phyloP scores from a whole-genome alignment of 2,888 invertebrate species.

The Polyommatus iphigenia region DNA sequence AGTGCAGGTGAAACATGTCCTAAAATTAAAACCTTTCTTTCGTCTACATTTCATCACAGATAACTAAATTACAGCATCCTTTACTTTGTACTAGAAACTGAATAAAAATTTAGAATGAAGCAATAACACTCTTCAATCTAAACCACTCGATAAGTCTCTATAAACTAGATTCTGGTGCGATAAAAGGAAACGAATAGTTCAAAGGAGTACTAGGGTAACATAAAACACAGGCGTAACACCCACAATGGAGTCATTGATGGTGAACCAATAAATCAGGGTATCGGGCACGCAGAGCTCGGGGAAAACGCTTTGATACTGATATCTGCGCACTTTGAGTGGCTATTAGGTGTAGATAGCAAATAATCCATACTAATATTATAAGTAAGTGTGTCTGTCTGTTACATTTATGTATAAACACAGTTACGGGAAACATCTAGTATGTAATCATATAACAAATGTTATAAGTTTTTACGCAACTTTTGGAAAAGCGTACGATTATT shows the following conservation, averaged over 20 bases:
- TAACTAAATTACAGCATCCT: too few relatives aligned
- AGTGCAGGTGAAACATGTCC: too few relatives aligned
- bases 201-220: slow-evolving; percentile 15
- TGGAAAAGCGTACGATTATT: too few relatives aligned
- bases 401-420: background rate
- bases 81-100: too few relatives aligned
- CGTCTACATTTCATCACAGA: too few relatives aligned
- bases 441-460: too few relatives aligned
- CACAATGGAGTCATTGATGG: slow-evolving; percentile 35
- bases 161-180: background rate
- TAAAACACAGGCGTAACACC: slow-evolving; percentile 10
- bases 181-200: slow-evolving; percentile 5
- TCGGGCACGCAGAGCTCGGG: slow-evolving; percentile 35
- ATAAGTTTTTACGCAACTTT: too few relatives aligned
- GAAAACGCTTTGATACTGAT: slow-evolving; percentile 34
- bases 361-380: too few relatives aligned
- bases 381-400: background rate
- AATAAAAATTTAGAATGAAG: too few relatives aligned
- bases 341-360: background rate
- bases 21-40: too few relatives aligned
- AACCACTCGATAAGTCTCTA: background rate
- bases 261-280: slow-evolving; percentile 37
- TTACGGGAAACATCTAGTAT: too few relatives aligned
- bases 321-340: slow-evolving; percentile 25
- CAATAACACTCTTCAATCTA: background rate